Percentiles rank a stretch among this genome's conserved stretches.
phyloP scores from a whole-genome alignment of 1,140 invertebrate genomes.

The Stenopsyche tienmushanensis region DNA sequence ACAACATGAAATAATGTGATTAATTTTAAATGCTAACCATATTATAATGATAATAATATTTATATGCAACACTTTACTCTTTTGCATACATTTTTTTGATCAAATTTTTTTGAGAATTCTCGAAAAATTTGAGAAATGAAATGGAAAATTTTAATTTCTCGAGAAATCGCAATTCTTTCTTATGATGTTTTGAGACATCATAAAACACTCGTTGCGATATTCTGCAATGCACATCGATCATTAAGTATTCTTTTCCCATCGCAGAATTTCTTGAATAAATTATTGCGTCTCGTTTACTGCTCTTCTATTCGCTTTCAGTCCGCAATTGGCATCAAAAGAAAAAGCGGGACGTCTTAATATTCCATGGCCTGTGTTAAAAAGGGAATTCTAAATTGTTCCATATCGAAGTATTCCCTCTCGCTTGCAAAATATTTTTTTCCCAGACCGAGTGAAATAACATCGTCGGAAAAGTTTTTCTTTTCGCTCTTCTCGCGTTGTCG shows the following conservation, averaged over 20 bases:
- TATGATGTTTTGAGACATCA: not conserved
- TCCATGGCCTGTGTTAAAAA: not conserved
- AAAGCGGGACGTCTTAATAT: constrained; percentile 10
- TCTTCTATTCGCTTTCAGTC: constrained; percentile 7
- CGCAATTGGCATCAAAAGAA: not conserved
- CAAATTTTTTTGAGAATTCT: too few relatives aligned
- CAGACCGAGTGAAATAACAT: not conserved
- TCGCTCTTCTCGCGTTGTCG: too few relatives aligned
- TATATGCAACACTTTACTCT: too few relatives aligned
- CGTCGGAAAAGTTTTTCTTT: not conserved
- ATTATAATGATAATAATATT: too few relatives aligned
- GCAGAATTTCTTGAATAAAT: constrained; percentile 19
- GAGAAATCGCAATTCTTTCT: too few relatives aligned
- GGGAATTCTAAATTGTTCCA: constrained; percentile 16
- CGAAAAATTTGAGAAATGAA: too few relatives aligned
- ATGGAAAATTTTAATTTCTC: not conserved
- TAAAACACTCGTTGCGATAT: not conserved
- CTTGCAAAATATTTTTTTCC: not conserved
- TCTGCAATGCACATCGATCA: not conserved
- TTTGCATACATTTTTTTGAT: too few relatives aligned
- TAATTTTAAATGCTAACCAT: too few relatives aligned
- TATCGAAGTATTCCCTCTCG: constrained; percentile 5
- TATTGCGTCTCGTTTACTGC: constrained; percentile 5
- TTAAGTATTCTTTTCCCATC: not conserved
- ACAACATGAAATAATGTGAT: too few relatives aligned